Evolutionary conservation across 2,797 vertebrate genomes (phyloP), one percentile per base, ranked within the genome.

Genomic region (Denticeps clupeoides): DNA sequence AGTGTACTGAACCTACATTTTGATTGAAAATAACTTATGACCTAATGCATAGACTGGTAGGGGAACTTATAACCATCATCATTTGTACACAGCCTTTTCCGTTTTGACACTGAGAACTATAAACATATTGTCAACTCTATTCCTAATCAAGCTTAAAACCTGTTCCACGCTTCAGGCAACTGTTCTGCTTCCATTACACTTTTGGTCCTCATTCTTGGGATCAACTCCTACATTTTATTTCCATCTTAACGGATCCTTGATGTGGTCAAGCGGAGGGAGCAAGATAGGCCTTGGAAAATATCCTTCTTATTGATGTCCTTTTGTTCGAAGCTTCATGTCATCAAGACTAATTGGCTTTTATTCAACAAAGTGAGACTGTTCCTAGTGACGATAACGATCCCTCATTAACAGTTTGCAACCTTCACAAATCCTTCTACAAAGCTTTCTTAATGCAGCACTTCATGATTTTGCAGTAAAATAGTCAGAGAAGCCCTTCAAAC

Each of bases 311-410:
- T 47, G 41, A 59, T 47, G 26, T 2, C 1, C 44, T 62, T 58
- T 58, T 44, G 47, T 10, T 23, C 21, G 32, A 3, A 32, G 26
- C 41, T 55, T 44, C 5, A 24, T 46, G 28, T 12, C 31, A 47
- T 25, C 46, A 15, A 22, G 43, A 27, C 25, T 51, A 45, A 51
- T 47, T 56, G 43, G 29, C 43, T 41, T n/a, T 22, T 37, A 28
- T 51, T 29, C 22, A 16, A 38, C n/a, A 35, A 59, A 47, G 41
- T 41, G 26, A 59, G 45, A 32, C 31, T 28, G 38, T 43, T 43
- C 38, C 44, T 60, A 57, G 57, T 60, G 57, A 57, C n/a, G 15
- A 43, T 51, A 48, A 63, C 43, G 45, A 56, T 51, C 29, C 25
- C 51, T 60, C 57, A 51, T 27, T 45, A 54, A 35, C n/a, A 15